phyloP scores from a whole-genome alignment of 2,888 invertebrate species.

The Augiades crinisus region DNA sequence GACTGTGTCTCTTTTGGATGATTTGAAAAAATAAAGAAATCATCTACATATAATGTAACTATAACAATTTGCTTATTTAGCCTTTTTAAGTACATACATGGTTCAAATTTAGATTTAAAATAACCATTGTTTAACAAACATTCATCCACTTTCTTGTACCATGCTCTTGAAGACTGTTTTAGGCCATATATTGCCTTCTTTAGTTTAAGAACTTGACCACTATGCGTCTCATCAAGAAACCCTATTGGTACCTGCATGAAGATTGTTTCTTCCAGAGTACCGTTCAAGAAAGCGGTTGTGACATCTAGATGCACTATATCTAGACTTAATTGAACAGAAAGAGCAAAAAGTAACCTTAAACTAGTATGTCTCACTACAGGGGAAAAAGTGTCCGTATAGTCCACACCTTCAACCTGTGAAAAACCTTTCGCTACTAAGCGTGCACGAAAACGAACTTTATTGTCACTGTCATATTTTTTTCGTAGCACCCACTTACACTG shows the following conservation, averaged over 20 bases:
- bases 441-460: background rate
- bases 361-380: background rate
- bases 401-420: background rate
- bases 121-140: constrained; percentile 25
- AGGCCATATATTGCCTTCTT: constrained; percentile 12
- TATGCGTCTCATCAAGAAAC: background rate
- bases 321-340: constrained; percentile 4
- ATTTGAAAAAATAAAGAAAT: background rate
- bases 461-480: background rate
- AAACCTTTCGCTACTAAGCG: background rate
- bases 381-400: background rate
- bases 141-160: constrained; percentile 28
- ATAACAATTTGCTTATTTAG: background rate
- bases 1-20: background rate
- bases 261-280: background rate
- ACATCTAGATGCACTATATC: background rate
- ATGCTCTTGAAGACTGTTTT: constrained; percentile 27
- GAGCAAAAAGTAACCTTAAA: background rate
- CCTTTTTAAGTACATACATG: constrained; percentile 7
- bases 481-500: constrained; percentile 9
- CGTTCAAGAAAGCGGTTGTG: background rate
- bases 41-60: background rate
- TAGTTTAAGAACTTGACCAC: background rate
- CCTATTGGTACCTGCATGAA: background rate
- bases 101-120: constrained; percentile 23